These are phyloP conservation scores for Drosophila fungiperda DNA, from an alignment of 2,888 invertebrate species.

Conservation along the genomic window DNA sequence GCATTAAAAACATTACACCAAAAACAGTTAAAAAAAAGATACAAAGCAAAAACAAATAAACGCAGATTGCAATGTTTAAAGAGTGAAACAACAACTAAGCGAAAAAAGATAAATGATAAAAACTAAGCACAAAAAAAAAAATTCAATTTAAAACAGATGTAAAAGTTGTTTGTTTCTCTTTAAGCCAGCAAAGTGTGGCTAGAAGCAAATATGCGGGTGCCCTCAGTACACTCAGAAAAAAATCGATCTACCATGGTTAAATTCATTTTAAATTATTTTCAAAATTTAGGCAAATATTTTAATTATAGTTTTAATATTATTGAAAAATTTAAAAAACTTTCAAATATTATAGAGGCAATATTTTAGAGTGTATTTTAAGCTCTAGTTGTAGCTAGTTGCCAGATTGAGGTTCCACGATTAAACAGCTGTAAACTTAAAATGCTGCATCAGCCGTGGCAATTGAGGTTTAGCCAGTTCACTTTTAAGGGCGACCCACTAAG, in stretches of 20 bases:
- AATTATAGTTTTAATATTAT: background rate
- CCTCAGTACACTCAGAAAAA: background rate
- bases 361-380: background rate
- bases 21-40: constrained; percentile 23
- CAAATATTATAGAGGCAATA: background rate
- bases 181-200: constrained; percentile 7
- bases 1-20: constrained; percentile 64
- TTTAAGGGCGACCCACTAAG: constrained; percentile 17
- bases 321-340: background rate
- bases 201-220: constrained; percentile 10
- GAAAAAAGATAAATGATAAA: constrained; percentile 60
- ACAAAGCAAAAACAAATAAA: constrained; percentile 33
- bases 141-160: constrained; percentile 7
- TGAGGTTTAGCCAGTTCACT: constrained; percentile 22
- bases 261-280: background rate
- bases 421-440: constrained; percentile 35
- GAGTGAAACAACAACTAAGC: constrained; percentile 40
- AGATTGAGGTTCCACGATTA: constrained; percentile 15
- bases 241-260: too few species aligned
- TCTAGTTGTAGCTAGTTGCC: constrained; percentile 14
- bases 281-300: background rate
- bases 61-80: constrained; percentile 50
- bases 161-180: constrained; percentile 22
- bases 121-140: constrained; percentile 18
- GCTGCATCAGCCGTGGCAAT: constrained; percentile 17